phyloP scores from a whole-genome alignment of 2,113 vertebrate species.

The Paraplagusia blochii region DNA sequence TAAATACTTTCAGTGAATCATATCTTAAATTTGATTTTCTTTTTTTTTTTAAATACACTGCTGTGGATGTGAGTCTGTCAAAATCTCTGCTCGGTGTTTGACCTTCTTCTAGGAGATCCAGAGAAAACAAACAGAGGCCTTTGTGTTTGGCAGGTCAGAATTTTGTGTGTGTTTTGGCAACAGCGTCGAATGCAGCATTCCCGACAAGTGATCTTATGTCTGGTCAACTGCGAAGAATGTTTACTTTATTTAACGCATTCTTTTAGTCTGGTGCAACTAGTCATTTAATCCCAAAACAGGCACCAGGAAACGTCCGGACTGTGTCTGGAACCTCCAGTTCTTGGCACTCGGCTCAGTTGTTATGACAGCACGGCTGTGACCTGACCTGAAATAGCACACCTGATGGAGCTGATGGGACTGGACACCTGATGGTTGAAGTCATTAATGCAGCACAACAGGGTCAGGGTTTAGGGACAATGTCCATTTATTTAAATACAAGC shows the following conservation, averaged over 20 bases:
- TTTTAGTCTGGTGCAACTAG: not conserved
- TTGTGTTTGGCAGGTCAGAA: slow-evolving; percentile 55
- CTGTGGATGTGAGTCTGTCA: slow-evolving; percentile 1
- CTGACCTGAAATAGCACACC: not conserved
- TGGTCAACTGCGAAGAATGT: slow-evolving; percentile 18
- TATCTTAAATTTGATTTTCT: no score
- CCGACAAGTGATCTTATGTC: slow-evolving; percentile 37
- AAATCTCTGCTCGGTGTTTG: slow-evolving; percentile 37
- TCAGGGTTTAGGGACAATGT: slow-evolving; percentile 1
- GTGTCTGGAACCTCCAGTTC: not conserved
- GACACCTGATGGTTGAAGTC: not conserved
- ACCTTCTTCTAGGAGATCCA: slow-evolving; percentile 43
- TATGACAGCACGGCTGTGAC: slow-evolving; percentile 3
- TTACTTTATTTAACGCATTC: not conserved
- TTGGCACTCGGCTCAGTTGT: slow-evolving; percentile 23
- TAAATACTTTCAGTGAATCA: no score
- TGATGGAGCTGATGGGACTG: not conserved
- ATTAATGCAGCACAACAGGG: slow-evolving; percentile 7
- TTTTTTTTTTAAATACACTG: no score
- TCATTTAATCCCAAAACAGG: no score
- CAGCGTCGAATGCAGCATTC: slow-evolving; percentile 48
- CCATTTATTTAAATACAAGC: slow-evolving; percentile 40
- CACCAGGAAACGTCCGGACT: no score
- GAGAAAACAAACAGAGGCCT: slow-evolving; percentile 51
- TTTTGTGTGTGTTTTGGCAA: slow-evolving; percentile 43